Conservation (phyloP, 2,888 invertebrate genomes). For the Pherbina coryleti region DNA sequence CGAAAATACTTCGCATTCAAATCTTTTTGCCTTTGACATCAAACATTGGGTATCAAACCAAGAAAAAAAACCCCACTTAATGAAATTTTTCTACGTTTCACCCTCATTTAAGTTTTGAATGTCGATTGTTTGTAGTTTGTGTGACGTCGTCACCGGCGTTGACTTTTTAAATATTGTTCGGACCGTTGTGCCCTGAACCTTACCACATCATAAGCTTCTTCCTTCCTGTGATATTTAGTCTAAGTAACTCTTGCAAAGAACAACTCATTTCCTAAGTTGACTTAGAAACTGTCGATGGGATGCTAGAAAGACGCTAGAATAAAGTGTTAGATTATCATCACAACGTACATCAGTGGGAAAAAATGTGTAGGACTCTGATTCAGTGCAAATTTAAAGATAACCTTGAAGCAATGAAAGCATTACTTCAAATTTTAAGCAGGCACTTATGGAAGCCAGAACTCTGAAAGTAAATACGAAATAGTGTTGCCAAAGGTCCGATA, state of each 20-base stretch:
- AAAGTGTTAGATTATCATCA: background rate
- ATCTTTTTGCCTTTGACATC: constrained; percentile 24
- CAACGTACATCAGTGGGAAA: background rate
- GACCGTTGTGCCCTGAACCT: background rate
- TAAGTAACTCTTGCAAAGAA: background rate
- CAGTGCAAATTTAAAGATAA: too few relatives aligned
- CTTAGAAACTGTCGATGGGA: background rate
- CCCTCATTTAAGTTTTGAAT: constrained; percentile 11
- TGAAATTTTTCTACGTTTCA: constrained; percentile 25
- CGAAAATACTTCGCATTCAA: constrained; percentile 20
- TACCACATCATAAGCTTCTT: background rate
- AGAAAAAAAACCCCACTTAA: constrained; percentile 22
- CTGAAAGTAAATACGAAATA: too few relatives aligned
- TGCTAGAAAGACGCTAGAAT: background rate
- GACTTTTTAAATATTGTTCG: background rate
- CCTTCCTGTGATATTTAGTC: constrained; percentile 5
- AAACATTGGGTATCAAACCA: background rate
- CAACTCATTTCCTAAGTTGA: background rate
- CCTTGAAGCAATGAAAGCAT: too few relatives aligned
- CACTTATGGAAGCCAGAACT: too few relatives aligned
- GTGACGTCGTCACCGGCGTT: background rate
- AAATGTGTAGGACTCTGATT: too few relatives aligned
- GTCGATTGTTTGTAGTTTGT: background rate
- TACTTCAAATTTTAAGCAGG: too few relatives aligned
- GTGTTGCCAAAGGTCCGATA: too few relatives aligned